Base-by-base conservation (phyloP, 2,888 invertebrate species). In the Ichneumoninae sp. region DNA sequence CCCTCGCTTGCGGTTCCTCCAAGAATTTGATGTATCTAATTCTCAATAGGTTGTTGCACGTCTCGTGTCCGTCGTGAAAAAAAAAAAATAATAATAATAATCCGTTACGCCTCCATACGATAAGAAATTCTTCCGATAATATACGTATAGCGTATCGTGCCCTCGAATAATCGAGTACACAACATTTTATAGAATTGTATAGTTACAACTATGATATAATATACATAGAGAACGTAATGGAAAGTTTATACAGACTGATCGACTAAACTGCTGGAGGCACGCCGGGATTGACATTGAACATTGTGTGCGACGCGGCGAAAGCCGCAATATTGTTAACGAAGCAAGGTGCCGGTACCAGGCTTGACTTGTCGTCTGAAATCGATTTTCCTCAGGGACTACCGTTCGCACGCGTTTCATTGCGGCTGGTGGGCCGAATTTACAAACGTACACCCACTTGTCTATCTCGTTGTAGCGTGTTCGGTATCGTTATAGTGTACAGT, bases 11-110 rank as follows among this genome's bases (percentile, higher is more conserved):
- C 40, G 0, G 10, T 40, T 40, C 10, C 40, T 3, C 40, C 10
- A 1, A 40, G 89, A 95, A 95, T 26, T 93, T 93, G 80, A 94
- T 94, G 88, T 95, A 95, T 83, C 94, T 94, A 54, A 94, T 88
- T 57, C 94, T 92, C 74, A 95, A 90, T 87, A 93, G 91, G 85
- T 92, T 93, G 83, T 92, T 92, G 73, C 92, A 94, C n/a, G 89
- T 88, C 75, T 93, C 91, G 70, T 92, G 93, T 81, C 93, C 93
- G 89, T 66, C 91, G 91, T 57, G 1, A 52, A 75, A 50, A 19
- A 40, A 44, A 44, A 44, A 13, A 44, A 44, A 13, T n/a, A n/a
- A n/a, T n/a, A 44, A 44, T 0, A 40, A 40, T 40, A 40, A 47
- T 47, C 44, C 0, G 3, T 47, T 47, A 1, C 3, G 16, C 44